Percentiles rank a stretch among this genome's conserved stretches.
Conservation (phyloP, 2,797 vertebrate species). For the Cheirogaleus major region DNA sequence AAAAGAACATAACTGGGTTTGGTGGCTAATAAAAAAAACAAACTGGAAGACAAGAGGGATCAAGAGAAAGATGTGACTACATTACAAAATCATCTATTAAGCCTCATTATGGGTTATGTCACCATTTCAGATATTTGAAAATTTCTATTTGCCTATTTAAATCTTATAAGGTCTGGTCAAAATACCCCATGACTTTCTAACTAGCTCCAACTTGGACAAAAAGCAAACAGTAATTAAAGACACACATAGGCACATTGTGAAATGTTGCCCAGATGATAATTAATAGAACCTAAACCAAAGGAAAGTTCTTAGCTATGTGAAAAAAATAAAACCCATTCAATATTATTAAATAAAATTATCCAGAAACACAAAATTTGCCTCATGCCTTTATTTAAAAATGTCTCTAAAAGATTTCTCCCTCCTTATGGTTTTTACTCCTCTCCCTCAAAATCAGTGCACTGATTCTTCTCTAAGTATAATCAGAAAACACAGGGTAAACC, state of each 20-base stretch:
- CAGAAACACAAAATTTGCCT: neutral
- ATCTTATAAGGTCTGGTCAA: neutral
- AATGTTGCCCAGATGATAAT: constrained; percentile 23
- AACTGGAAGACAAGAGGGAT: constrained; percentile 46
- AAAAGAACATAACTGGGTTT: constrained; percentile 42
- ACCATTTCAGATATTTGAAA: neutral
- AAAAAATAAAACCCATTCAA: neutral
- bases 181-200: constrained; percentile 30
- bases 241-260: neutral
- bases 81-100: neutral
- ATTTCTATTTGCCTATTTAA: neutral
- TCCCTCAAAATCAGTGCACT: neutral
- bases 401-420: neutral
- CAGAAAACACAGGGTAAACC: neutral
- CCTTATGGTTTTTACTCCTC: neutral
- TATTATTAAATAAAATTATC: constrained; percentile 29
- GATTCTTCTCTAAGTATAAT: neutral
- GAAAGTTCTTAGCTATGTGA: neutral
- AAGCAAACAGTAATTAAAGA: constrained; percentile 50
- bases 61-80: constrained; percentile 6
- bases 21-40: constrained; percentile 51
- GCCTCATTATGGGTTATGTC: neutral
- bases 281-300: constrained; percentile 33
- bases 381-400: neutral
- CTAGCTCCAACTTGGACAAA: neutral